phyloP scores from a whole-genome alignment of 2,888 invertebrate genomes.

The Piscicola geometra region DNA sequence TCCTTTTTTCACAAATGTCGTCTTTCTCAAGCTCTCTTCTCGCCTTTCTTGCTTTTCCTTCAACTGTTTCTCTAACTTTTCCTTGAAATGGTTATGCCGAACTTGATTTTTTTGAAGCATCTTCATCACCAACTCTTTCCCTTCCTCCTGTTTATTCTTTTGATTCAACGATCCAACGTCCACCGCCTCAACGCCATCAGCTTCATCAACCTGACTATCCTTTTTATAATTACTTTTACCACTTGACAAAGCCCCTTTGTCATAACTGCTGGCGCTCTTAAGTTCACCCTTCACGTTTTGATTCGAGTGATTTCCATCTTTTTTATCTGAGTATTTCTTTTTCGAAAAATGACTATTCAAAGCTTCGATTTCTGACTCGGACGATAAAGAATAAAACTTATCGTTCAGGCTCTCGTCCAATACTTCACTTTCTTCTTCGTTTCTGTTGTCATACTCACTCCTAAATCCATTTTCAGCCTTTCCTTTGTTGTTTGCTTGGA shows the following conservation, averaged over 20 bases:
- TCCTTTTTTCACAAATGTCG: not conserved
- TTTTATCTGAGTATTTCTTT: no score
- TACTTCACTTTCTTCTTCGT: not conserved
- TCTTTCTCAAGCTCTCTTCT: slow-evolving; percentile 5
- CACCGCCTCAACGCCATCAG: no score
- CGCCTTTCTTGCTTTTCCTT: not conserved
- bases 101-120: not conserved
- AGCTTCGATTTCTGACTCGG: not conserved
- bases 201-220: no score
- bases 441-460: not conserved
- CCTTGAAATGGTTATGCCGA: not conserved
- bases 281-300: not conserved
- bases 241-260: not conserved
- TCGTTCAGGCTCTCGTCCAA: not conserved
- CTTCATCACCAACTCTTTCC: not conserved
- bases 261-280: not conserved
- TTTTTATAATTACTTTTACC: not conserved
- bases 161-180: no score
- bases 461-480: not conserved
- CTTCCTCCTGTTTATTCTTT: not conserved
- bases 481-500: not conserved
- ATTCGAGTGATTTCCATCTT: no score
- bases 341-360: no score
- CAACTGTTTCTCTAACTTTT: not conserved
- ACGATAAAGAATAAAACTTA: not conserved